Percentiles rank a stretch among this genome's conserved stretches.
Conservation (phyloP, 2,888 invertebrate species). For the Creontiades dilutus region DNA sequence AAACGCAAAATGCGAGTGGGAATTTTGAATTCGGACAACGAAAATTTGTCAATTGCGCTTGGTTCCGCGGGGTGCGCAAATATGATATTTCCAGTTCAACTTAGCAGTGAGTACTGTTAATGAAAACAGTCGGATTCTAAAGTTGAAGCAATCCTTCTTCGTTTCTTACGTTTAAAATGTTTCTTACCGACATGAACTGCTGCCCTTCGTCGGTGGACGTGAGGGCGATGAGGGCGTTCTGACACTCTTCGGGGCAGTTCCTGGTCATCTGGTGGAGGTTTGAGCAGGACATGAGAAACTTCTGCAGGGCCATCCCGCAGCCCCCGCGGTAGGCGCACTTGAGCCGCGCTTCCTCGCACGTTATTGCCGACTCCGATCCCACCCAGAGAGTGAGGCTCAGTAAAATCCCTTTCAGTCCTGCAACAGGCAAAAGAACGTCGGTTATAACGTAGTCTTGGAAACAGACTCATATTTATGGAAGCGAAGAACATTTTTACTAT, state of each 20-base stretch:
- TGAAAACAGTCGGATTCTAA: too few relatives aligned
- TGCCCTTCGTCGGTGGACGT: conserved; percentile 89
- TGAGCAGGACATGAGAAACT: conserved; percentile 87
- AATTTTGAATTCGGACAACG: too few relatives aligned
- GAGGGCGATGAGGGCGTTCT: conserved; percentile 88
- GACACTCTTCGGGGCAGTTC: conserved; percentile 86
- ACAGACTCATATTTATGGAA: too few relatives aligned
- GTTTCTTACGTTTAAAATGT: too few relatives aligned
- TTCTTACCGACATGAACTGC: conserved; percentile 86
- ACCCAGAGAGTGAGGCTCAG: conserved; percentile 52
- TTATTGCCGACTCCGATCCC: conserved; percentile 62
- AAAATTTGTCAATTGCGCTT: too few relatives aligned
- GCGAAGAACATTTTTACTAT: too few relatives aligned
- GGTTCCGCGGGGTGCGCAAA: too few relatives aligned
- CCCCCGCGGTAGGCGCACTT: conserved; percentile 88
- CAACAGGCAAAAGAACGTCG: background rate
- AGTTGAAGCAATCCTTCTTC: too few relatives aligned
- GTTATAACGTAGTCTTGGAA: too few relatives aligned
- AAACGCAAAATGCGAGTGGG: too few relatives aligned
- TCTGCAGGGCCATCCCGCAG: conserved; percentile 87
- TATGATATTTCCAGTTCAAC: too few relatives aligned
- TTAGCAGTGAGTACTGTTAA: too few relatives aligned
- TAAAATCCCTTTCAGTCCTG: conserved; percentile 45
- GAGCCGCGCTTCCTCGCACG: conserved; percentile 85
- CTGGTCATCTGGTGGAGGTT: conserved; percentile 81